Percentiles rank a stretch among this genome's conserved stretches.
Conservation (phyloP, 1,140 invertebrate genomes). For the Drosophila bocqueti region DNA sequence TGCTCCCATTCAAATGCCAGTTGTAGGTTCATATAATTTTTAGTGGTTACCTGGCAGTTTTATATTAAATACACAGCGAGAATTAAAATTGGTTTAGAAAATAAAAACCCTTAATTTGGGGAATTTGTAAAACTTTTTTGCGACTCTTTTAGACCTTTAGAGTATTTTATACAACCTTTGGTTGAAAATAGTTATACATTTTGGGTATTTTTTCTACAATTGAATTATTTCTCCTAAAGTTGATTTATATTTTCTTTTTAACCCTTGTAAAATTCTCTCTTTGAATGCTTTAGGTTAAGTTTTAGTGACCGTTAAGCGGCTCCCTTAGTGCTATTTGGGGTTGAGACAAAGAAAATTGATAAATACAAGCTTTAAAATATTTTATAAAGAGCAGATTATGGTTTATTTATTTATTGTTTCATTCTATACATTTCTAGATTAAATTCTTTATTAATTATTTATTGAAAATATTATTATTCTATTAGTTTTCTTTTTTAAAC, state of each 20-base stretch:
- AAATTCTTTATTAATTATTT: neutral
- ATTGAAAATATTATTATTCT: neutral
- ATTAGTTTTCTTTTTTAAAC: neutral
- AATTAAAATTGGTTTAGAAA: neutral
- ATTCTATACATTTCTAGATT: neutral
- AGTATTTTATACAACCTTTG: neutral
- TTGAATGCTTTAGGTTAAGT: neutral
- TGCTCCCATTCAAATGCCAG: neutral
- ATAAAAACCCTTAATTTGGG: neutral
- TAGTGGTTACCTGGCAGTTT: neutral
- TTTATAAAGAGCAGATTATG: neutral
- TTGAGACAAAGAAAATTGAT: neutral
- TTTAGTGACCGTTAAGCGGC: neutral
- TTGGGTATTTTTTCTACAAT: neutral
- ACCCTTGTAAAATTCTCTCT: neutral
- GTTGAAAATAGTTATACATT: neutral
- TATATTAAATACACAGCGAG: neutral
- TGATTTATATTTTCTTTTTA: neutral
- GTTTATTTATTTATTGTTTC: neutral
- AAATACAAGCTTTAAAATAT: neutral
- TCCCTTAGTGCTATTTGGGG: neutral
- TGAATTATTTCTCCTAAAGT: neutral
- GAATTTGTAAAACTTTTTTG: neutral
- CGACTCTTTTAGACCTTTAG: fast-evolving
- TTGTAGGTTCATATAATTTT: neutral